Evolutionary conservation across 1,140 invertebrate genomes (phyloP), one percentile per base, ranked within the genome.

Genomic region (Drosophila ogumai): DNA sequence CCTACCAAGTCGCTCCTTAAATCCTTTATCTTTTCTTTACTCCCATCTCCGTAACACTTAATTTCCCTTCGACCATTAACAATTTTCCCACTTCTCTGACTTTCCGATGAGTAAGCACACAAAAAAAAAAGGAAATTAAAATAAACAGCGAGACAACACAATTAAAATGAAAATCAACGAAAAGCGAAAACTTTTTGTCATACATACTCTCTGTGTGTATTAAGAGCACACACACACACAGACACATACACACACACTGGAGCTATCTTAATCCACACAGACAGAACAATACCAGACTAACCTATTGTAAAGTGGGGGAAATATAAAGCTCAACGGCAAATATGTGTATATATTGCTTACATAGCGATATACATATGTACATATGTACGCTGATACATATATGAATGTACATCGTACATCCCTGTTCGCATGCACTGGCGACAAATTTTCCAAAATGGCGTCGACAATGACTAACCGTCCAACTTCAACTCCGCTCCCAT

Each of bases 151-250:
- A 74, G 61, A 75, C 77, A 71, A 43, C 61, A 74, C 72, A 88
- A 88, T 88, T 90, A 88, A 88, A 90, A 86, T 86, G 79, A 87
- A 82, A 87, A 87, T 79, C 75, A 82, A 90, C 85, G 81, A 90
- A 90, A 90, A 90, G 85, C 63, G 85, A 90, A 90, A 90, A 84
- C 85, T 81, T 81, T 72, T 55, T 79, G 77, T 66, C 67, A 79
- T 79, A 79, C 32, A 71, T 44, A 72, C 41, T n/a, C 44, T 5
- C 46, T 15, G 22, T 28, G 13, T 34, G 40, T 32, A 10, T 12
- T 12, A 17, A 38, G 13, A 47, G 22, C 19, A 13, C 43, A 19
- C 43, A 17, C 36, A 13, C 36, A 79, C 66, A 65, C 38, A 59
- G 32, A 71, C 58, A 60, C 54, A 40, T 6, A 19, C 43, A 17